Base-by-base conservation (phyloP, 2,113 vertebrate species). In the Cochlearius cochlearius region DNA sequence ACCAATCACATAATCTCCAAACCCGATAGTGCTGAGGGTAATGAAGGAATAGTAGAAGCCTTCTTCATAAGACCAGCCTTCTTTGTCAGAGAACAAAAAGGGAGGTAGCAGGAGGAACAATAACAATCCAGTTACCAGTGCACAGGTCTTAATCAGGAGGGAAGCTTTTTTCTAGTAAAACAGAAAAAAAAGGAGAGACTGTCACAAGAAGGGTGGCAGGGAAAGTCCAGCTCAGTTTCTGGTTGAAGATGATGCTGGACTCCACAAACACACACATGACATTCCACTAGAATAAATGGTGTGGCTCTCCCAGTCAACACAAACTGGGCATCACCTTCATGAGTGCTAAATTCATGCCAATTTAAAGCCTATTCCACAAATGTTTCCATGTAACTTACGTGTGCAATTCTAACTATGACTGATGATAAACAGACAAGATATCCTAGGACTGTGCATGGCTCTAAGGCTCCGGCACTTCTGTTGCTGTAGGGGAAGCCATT, bases 1-100 rank as follows among this genome's bases (percentile, higher is more conserved):
- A 99, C 99, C 98, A 77, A 99, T 98, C 7, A 99, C 98, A 49
- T 98, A 99, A 94, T 99, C 99, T 67, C 99, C 99, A 75, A 99
- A 99, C 45, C 99, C 99, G 56, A 99, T 98, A 52, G 99, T 99
- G 96, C 98, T 99, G 95, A 99, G 99, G 26, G 99, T 99, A 96
- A 99, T 98, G 96, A 99, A 99, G 95, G 99, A 98, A 95, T 98
- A 99, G 97, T 99, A 99, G 96, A 99, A 98, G 30, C 99, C 98
- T 86, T 99, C 97, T 64, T 98, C 91, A 10, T 98, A 98, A 77
- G 97, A 98, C 99, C 99, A 99, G 62, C 98, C 98, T 96, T 99
- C 99, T 38, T 98, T 96, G n/a, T 69, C 53, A 59, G 97, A 95
- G 92, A 99, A 99, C 68, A 99, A 92, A 20, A 98, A 30, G 29